Evolutionary conservation across 2,113 vertebrate species (phyloP), one percentile per base, ranked within the genome.

Genomic region (Ptilonorhynchus violaceus): DNA sequence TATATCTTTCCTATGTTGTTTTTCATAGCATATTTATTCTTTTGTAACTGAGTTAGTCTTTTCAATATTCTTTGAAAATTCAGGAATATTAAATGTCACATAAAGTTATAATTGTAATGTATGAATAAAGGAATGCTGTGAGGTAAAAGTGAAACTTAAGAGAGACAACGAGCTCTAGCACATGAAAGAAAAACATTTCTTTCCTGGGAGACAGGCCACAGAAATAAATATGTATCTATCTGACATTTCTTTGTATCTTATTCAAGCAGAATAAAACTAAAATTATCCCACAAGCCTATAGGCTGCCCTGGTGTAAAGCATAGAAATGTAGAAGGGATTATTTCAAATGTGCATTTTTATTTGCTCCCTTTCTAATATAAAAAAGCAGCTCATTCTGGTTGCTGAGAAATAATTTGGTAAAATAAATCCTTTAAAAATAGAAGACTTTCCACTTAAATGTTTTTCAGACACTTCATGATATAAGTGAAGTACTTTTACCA

Each of bases 181-280:
- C 37, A 67, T 44, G 21, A 93, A 85, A 75, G 37, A 60, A 89
- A 94, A 81, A 7, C 3, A 46, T 46, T 80, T 95, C 22, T 70
- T 92, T 89, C 41, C 17, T 63, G 44, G 28, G 41, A 95, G 59
- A 80, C 24, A 70, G 23, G 16, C 11, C 23, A 27, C 49, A 66
- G 46, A 93, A 95, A 77, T 83, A 94, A 91, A 73, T 89, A 77
- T 15, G 25, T 81, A 85, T 96, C 70, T 92, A 66, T 28, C 4
- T 93, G 78, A 82, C 85, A 95, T 95, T 94, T 93, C 50, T 93
- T 85, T 85, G 31, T 93, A 46, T 83, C 59, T 83, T 70, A 73
- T 76, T 97, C 74, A 93, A 92, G 55, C 46, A 93, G 81, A 96
- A 77, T 72, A 85, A 83, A 92, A 66, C 59, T 76, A 91, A 96